Evolutionary conservation across 2,888 invertebrate genomes (phyloP).

Genomic region (Apeira syringaria): DNA sequence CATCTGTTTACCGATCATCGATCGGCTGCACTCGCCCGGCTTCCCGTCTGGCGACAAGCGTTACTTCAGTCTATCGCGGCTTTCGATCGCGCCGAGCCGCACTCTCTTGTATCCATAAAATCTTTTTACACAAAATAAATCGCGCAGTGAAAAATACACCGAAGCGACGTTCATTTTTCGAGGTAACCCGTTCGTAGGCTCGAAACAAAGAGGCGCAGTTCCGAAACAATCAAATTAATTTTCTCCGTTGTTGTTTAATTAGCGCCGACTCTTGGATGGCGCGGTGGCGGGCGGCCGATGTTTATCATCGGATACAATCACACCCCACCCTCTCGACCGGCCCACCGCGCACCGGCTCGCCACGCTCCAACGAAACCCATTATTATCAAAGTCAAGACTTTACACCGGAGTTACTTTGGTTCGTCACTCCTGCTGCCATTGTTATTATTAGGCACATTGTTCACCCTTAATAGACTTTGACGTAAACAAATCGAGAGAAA

Average conservation of each 20-base stretch:
- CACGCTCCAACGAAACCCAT: constrained; percentile 70
- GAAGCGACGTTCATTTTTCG: constrained; percentile 57
- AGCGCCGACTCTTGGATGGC: constrained; percentile 77
- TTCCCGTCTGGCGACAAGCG: constrained; percentile 59
- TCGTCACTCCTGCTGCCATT: constrained; percentile 75
- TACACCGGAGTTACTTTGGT: constrained; percentile 75
- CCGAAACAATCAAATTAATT: constrained; percentile 82
- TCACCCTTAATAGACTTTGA: constrained; percentile 66
- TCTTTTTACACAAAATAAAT: constrained; percentile 47
- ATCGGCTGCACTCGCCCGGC: constrained; percentile 63
- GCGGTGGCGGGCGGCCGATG: constrained; percentile 72
- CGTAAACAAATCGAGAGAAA: constrained; percentile 67
- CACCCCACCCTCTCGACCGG: constrained; percentile 43
- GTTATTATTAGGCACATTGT: constrained; percentile 77
- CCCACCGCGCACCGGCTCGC: constrained; percentile 41
- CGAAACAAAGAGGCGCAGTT: constrained; percentile 74
- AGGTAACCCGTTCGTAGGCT: constrained; percentile 67
- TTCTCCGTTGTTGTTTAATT: constrained; percentile 83
- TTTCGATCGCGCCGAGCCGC: constrained; percentile 52
- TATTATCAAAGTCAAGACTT: constrained; percentile 80
- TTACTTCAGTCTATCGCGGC: constrained; percentile 61
- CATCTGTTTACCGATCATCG: constrained; percentile 43
- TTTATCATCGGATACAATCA: constrained; percentile 82
- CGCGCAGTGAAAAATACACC: constrained; percentile 49
- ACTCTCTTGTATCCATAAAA: constrained; percentile 35